Percentiles rank a stretch among this genome's conserved stretches.
phyloP scores from a whole-genome alignment of 2,888 invertebrate species.

The Onchidella celtica region DNA sequence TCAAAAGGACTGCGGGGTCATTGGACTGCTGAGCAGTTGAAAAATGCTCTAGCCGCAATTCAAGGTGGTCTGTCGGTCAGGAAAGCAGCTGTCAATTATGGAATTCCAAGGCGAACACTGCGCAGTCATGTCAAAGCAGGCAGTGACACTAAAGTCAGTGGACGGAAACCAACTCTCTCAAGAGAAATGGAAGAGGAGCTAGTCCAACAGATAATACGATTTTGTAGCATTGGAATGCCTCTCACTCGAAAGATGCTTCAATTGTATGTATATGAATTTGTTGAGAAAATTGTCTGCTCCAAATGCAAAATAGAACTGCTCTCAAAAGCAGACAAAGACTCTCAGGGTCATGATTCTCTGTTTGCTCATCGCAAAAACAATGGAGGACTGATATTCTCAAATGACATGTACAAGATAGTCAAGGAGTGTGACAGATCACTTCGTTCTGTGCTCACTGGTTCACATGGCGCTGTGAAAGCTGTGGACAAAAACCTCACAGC shows the following conservation, averaged over 20 bases:
- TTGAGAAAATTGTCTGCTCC: background rate
- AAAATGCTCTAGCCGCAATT: too few relatives aligned
- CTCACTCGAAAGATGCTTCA: background rate
- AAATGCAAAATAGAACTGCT: background rate
- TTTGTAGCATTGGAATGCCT: background rate
- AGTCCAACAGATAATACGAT: too few relatives aligned
- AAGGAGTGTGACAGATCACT: background rate
- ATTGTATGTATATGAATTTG: background rate
- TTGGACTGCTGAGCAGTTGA: too few relatives aligned
- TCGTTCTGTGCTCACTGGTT: background rate
- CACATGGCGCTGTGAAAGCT: background rate
- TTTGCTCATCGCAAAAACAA: background rate
- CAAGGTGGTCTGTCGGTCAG: too few relatives aligned
- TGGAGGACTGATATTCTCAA: background rate
- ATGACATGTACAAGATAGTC: background rate
- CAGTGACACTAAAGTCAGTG: too few relatives aligned
- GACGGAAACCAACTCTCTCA: too few relatives aligned
- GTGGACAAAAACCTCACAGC: background rate
- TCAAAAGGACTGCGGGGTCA: too few relatives aligned
- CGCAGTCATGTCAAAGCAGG: too few relatives aligned
- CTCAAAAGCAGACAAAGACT: slow-evolving; percentile 2
- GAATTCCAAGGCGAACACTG: too few relatives aligned
- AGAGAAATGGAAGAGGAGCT: too few relatives aligned
- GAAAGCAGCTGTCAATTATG: too few relatives aligned
- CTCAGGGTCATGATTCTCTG: background rate